Conservation (phyloP, 2,113 vertebrate species). For the Phalacrocorax carbo region DNA sequence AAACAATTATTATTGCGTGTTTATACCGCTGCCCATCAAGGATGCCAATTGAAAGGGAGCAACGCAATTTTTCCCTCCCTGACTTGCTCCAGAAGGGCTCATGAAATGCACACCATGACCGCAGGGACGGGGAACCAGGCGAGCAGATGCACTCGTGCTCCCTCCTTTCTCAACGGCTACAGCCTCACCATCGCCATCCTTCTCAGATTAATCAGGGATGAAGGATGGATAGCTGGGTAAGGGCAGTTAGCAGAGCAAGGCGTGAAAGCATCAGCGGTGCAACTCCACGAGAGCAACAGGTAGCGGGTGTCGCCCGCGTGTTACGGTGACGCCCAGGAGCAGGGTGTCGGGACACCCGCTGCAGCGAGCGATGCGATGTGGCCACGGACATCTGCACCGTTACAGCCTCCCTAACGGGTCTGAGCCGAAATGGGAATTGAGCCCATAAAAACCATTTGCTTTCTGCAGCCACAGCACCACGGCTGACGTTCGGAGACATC, state of each 20-base stretch:
- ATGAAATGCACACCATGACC: rapidly evolving
- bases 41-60: background rate
- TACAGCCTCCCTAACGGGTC: background rate
- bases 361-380: rapidly evolving
- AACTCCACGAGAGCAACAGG: background rate
- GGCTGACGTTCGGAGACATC: background rate
- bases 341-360: rapidly evolving
- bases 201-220: background rate
- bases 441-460: background rate
- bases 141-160: rapidly evolving
- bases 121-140: rapidly evolving
- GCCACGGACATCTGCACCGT: rapidly evolving
- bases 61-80: background rate
- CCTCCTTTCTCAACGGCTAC: background rate
- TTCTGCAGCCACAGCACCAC: background rate
- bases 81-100: background rate
- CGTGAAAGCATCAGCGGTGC: background rate
- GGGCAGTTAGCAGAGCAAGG: background rate
- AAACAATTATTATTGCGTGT: rapidly evolving
- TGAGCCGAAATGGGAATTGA: background rate
- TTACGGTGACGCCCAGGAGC: background rate
- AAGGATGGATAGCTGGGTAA: background rate
- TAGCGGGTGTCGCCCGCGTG: rapidly evolving
- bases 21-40: background rate
- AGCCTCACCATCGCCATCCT: background rate